A percentile compares a stretch with the other conserved stretches of the same genome.
Evolutionary conservation across 1,140 invertebrate species (phyloP).

Genomic region (Drosophila nannoptera): DNA sequence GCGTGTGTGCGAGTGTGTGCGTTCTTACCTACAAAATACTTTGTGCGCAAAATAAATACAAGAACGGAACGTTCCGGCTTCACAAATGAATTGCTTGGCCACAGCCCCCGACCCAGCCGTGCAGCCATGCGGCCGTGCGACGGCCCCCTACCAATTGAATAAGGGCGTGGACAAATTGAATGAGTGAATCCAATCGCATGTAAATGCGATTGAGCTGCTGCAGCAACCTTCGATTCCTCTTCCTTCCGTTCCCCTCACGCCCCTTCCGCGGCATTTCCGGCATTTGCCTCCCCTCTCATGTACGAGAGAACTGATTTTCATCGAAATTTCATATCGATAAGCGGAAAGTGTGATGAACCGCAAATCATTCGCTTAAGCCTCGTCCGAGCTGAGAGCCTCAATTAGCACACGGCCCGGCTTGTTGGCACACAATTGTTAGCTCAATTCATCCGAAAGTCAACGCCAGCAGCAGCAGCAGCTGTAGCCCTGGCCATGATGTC

Average conservation of each 20-base stretch:
- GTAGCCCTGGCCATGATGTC: constrained; percentile 1
- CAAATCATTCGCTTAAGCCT: constrained; percentile 48
- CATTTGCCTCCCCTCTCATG: constrained; percentile 11
- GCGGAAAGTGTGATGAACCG: constrained; percentile 21
- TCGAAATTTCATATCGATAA: constrained; percentile 2
- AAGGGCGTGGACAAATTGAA: constrained; percentile 20
- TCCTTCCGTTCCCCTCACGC: not conserved
- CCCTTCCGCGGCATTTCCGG: not conserved
- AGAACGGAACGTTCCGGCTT: constrained; percentile 60
- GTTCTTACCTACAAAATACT: constrained; percentile 45
- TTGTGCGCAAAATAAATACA: constrained; percentile 54
- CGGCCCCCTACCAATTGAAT: constrained; percentile 20
- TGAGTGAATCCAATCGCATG: constrained; percentile 41
- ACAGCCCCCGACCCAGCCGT: not conserved
- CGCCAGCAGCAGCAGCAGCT: no score
- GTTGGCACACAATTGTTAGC: constrained; percentile 58
- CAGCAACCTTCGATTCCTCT: not conserved
- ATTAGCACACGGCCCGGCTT: constrained; percentile 71
- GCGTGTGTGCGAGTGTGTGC: no score
- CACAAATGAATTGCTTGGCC: constrained; percentile 62
- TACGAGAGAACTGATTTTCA: constrained; percentile 23
- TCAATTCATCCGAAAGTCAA: constrained; percentile 58
- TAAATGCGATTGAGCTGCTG: constrained; percentile 30
- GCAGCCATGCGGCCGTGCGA: not conserved
- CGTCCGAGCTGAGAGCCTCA: constrained; percentile 49